Evolutionary conservation across 1,140 invertebrate species (phyloP).

Genomic region (Hypsibius dujardini): DNA sequence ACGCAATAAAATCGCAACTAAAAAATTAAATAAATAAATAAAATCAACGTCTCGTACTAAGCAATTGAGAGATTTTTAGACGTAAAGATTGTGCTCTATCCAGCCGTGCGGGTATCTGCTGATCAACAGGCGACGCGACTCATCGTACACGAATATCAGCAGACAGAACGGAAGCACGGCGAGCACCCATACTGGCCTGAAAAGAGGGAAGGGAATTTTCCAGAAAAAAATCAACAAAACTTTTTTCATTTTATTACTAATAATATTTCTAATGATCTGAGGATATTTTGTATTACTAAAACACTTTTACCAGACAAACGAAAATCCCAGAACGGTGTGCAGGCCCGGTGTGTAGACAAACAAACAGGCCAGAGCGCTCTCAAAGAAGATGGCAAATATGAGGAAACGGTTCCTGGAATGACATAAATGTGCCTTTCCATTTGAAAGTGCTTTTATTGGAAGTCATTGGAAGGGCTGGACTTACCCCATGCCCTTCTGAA

Average conservation of each 20-base stretch:
- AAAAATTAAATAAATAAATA: too few relatives aligned
- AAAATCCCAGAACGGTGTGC: conserved; percentile 31
- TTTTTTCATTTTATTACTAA: background rate
- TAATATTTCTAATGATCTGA: background rate
- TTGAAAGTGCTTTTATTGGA: too few relatives aligned
- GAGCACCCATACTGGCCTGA: conserved; percentile 94
- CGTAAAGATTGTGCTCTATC: conserved; percentile 96
- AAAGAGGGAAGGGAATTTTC: background rate
- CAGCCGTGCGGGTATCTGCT: conserved; percentile 89
- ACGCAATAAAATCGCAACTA: too few relatives aligned
- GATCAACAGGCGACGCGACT: conserved; percentile 84
- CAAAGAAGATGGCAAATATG: conserved; percentile 36
- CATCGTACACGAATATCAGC: conserved; percentile 26
- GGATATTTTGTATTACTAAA: background rate
- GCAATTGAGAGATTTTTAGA: conserved; percentile 43
- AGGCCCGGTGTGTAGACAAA: conserved; percentile 34
- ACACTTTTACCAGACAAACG: conserved; percentile 1
- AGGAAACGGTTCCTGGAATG: conserved; percentile 30
- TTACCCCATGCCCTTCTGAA: background rate
- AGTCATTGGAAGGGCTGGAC: conserved; percentile 22
- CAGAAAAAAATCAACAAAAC: background rate
- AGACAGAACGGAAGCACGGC: conserved; percentile 56
- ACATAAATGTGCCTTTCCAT: too few relatives aligned
- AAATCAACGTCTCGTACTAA: too few relatives aligned
- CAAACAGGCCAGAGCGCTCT: conserved; percentile 33